A percentile compares a stretch with the other conserved stretches of the same genome.
Evolutionary conservation across 2,888 invertebrate genomes (phyloP).

Genomic region (Zygogramma bicolorata): DNA sequence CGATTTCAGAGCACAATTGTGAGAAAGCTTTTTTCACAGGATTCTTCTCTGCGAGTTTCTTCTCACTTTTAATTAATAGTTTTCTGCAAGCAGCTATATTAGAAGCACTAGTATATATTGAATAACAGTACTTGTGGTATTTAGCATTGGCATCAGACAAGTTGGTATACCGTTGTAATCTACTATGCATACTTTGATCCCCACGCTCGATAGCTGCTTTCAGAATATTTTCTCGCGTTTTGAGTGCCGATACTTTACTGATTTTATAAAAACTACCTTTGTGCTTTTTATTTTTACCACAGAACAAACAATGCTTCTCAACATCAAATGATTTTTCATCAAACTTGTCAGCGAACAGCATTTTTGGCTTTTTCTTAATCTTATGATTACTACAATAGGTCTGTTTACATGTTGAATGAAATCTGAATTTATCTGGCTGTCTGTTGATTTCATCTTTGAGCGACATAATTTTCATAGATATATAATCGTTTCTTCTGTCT

Average conservation of each 20-base stretch:
- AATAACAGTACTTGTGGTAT: not conserved
- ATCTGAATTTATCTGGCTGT: not conserved
- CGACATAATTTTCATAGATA: not conserved
- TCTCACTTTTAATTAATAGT: not conserved
- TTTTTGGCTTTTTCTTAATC: not conserved
- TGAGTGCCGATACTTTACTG: not conserved
- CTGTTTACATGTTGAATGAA: not conserved
- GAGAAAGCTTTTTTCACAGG: slow-evolving; percentile 1
- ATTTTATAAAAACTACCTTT: not conserved
- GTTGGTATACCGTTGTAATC: not conserved
- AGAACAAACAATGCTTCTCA: not conserved
- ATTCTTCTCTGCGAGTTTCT: not conserved
- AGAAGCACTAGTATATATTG: not conserved
- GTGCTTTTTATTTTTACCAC: not conserved
- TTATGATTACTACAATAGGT: not conserved
- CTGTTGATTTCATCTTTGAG: not conserved
- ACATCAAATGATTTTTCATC: not conserved
- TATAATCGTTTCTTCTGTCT: not conserved
- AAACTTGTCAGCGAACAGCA: not conserved
- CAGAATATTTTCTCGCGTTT: not conserved
- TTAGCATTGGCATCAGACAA: not conserved
- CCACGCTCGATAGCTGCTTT: not conserved
- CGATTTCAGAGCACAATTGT: not conserved
- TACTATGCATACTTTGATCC: not conserved
- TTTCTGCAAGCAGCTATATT: not conserved